Base-by-base conservation (phyloP, 2,113 vertebrate genomes). In the Etia nguti region DNA sequence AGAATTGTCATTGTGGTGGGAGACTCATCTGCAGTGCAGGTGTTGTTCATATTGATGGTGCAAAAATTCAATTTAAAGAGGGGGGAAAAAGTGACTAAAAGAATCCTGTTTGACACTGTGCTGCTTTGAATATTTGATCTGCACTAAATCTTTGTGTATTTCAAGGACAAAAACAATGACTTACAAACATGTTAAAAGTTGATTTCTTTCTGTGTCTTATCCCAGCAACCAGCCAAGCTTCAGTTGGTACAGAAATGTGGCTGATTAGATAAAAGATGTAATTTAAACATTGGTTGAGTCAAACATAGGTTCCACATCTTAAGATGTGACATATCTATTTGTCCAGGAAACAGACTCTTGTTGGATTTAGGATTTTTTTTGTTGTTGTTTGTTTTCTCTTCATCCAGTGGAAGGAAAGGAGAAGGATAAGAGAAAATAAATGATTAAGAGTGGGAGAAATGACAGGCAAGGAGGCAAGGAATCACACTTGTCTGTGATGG, bases 401-500 rank as follows among this genome's bases (percentile, higher is more conserved):
- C 15, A 46, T 5, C 12, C 41, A 4, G 9, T 4, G 4, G 18
- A 59, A 65, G 43, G 26, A 77, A 52, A 38, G 68, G 8, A 20
- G 26, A 20, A 50, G 10, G 73, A 50, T 20, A 31, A 50, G 16
- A 75, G 4, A 50, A 50, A 50, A 15, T 24, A 77, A 75, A 55
- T 48, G 48, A 80, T 24, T 79, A 54, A 22, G 87, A 84, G 41
- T 29, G 10, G 68, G 24, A 38, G 36, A 59, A 29, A 85, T 54
- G 77, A 34, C 26, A 54, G 43, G 81, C 56, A 29, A 12, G 73
- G 54, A 85, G 50, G 34, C 43, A 65, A 9, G 77, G 83, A 83
- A 36, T 83, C 84, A 54, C 81, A 80, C 93, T 81, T 83, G 75
- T 87, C 75, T 81, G 87, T 79, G 88, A 50, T 79, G 82, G 81